Percentiles rank a stretch among this genome's conserved stretches.
Conservation (phyloP, 2,888 invertebrate species). For the Orthosia incerta region DNA sequence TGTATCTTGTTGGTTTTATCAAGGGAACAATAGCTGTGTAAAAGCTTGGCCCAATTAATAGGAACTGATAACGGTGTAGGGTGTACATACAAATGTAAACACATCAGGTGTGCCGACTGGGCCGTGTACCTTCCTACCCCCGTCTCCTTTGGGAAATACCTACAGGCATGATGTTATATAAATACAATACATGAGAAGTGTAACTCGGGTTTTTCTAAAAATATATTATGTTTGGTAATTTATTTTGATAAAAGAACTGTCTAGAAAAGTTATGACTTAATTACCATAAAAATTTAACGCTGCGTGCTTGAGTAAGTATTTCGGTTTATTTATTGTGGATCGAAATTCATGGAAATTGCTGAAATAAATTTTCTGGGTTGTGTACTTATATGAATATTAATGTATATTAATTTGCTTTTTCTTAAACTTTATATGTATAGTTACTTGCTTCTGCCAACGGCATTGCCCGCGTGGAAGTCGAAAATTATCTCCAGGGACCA, state of each 20-base stretch:
- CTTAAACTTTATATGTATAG: neutral
- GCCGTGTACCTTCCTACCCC: conserved; percentile 27
- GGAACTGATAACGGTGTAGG: conserved; percentile 34
- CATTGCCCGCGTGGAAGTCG: no score
- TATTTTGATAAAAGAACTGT: conserved; percentile 29
- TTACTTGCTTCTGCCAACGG: no score
- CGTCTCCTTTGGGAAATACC: conserved; percentile 42
- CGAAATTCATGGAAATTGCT: conserved; percentile 39
- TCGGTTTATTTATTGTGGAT: conserved; percentile 22
- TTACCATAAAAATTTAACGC: conserved; percentile 47
- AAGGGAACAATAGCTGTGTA: conserved; percentile 20
- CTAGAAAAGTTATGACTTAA: conserved; percentile 42
- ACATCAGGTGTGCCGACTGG: conserved; percentile 39
- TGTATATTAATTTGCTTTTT: conserved; percentile 4
- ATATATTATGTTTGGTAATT: conserved; percentile 19
- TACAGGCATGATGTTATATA: conserved; percentile 17
- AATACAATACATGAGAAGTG: conserved; percentile 43
- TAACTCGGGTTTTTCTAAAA: conserved; percentile 13
- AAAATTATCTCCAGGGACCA: no score
- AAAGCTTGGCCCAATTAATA: conserved; percentile 34
- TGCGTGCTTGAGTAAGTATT: conserved; percentile 10
- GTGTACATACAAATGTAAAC: conserved; percentile 15
- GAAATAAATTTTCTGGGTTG: conserved; percentile 13
- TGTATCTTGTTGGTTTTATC: conserved; percentile 23
- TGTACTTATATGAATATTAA: conserved; percentile 11